Evolutionary conservation across 2,797 vertebrate genomes (phyloP), one percentile per base, ranked within the genome.

Genomic region (Chromobotia macracanthus): DNA sequence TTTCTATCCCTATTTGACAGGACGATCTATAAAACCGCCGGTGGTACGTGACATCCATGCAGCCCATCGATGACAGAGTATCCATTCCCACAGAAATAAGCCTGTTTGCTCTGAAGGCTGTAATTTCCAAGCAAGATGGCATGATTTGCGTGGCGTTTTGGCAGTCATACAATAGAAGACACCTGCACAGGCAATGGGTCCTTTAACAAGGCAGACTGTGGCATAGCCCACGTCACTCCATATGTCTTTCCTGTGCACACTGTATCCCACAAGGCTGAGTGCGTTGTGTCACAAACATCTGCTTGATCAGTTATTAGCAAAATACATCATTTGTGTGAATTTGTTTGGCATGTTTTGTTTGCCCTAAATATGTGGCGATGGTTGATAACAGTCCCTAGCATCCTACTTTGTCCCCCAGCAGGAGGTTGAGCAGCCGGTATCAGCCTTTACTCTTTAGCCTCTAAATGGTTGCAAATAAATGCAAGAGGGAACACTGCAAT

Each of bases 131-230:
- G 15, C 78, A 71, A 64, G 68, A 72, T 64, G 44, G 60, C 53
- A 2, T 81, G 68, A 55, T 84, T 66, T 84, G 51, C 51, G 44
- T 61, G 77, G 71, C 38, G 23, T 83, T 82, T 75, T 84, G 80
- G 48, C 77, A 84, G 77, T 75, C 79, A 46, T 75, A 91, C 87
- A 92, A 90, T 87, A 73, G 72, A 55, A 85, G 78, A 84, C 90
- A 93, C 89, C 79, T 84, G 89, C 83, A 80, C 79, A 3, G 50
- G 81, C 75, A 84, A 80, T 86, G 78, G 80, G 76, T 28, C 83
- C 69, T 79, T 90, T 90, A 84, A 84, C 51, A 74, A 35, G 41
- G 41, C 50, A 15, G 50, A 25, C 41, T 58, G 44, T 58, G 44
- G 35, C 73, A 55, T 19, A 21, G 61, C 25, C 61, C 48, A 76